Conservation (phyloP, 2,888 invertebrate species). For the Chrysolina oricalcia region DNA sequence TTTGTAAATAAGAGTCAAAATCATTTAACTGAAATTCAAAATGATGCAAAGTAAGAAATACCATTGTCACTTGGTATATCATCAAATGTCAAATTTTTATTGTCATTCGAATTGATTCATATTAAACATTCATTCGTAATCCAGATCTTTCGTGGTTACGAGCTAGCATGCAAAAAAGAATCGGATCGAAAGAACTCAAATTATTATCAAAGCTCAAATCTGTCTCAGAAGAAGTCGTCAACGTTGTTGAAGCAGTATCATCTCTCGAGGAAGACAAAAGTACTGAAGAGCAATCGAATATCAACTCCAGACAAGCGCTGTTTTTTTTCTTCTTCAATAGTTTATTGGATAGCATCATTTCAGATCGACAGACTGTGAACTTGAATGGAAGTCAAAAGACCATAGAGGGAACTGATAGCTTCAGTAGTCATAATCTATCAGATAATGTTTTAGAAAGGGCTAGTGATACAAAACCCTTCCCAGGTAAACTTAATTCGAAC, state of each 20-base stretch:
- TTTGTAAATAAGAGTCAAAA: no score
- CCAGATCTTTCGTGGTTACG: background rate
- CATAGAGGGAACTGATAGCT: background rate
- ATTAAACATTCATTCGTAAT: background rate
- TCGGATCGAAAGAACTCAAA: background rate
- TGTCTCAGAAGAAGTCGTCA: background rate
- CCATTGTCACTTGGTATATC: no score
- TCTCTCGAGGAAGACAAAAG: background rate
- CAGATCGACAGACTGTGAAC: background rate
- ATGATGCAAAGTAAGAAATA: no score
- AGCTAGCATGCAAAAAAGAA: background rate
- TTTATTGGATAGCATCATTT: background rate
- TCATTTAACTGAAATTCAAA: no score
- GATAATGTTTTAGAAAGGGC: background rate
- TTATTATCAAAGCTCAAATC: slow-evolving; percentile 5
- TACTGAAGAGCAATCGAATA: background rate
- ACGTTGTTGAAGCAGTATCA: background rate
- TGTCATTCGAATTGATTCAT: background rate
- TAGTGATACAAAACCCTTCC: background rate
- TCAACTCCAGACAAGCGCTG: background rate
- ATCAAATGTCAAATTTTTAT: no score
- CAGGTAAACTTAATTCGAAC: no score
- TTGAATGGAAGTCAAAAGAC: background rate
- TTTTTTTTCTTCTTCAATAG: slow-evolving; percentile 5
- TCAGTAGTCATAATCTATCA: background rate